Conservation (phyloP, 2,888 invertebrate species). For the Yponomeuta malinellus region DNA sequence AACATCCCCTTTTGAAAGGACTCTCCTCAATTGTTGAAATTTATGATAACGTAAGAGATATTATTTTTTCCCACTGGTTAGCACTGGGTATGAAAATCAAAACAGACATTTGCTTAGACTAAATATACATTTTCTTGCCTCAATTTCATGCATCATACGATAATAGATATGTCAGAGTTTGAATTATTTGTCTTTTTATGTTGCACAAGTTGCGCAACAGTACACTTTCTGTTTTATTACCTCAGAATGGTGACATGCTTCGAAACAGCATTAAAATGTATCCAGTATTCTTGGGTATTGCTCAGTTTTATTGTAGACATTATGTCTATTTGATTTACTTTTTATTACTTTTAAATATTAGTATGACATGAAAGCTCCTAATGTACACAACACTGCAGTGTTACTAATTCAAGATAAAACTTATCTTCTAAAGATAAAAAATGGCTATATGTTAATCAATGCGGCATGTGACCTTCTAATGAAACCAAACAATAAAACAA, state of each 20-base stretch:
- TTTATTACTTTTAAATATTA: not conserved
- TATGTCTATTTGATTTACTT: not conserved
- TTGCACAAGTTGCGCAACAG: too few species aligned
- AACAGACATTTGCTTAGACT: too few species aligned
- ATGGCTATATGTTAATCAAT: not conserved
- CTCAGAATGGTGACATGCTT: not conserved
- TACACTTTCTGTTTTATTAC: not conserved
- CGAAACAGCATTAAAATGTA: not conserved
- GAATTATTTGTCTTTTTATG: too few species aligned
- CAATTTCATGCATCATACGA: too few species aligned
- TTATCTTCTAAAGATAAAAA: not conserved
- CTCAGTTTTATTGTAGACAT: not conserved
- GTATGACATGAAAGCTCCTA: not conserved
- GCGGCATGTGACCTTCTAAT: not conserved
- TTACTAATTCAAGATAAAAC: not conserved
- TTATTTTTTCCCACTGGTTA: too few species aligned
- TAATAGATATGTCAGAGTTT: too few species aligned
- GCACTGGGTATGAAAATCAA: too few species aligned
- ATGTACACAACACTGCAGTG: not conserved
- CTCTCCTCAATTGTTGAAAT: too few species aligned
- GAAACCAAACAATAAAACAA: not conserved
- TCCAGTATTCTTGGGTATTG: not conserved
- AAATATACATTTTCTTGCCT: too few species aligned
- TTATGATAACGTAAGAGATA: too few species aligned
- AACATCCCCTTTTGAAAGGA: too few species aligned